Conservation (phyloP, 2,888 invertebrate genomes). For the Coecobrya sp. region DNA sequence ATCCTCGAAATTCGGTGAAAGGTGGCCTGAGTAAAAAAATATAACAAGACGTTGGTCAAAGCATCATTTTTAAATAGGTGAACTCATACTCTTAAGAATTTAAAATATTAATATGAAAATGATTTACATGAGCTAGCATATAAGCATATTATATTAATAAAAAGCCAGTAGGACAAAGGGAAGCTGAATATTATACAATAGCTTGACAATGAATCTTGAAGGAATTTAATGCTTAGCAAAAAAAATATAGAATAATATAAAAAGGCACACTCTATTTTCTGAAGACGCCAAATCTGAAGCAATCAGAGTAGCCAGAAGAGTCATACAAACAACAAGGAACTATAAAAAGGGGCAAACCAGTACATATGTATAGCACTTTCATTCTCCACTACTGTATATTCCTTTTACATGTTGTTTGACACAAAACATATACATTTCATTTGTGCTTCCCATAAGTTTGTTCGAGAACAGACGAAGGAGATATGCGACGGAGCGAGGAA, state of each 20-base stretch:
- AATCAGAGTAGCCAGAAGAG: neutral
- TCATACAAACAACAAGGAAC: neutral
- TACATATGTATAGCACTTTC: conserved; percentile 25
- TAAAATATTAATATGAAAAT: neutral
- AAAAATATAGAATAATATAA: neutral
- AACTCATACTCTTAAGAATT: neutral
- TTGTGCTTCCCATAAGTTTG: neutral
- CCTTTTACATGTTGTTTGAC: neutral
- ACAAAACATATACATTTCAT: neutral
- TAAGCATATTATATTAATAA: neutral
- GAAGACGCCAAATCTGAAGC: neutral
- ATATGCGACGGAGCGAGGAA: conserved; percentile 54
- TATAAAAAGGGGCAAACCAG: conserved; percentile 41
- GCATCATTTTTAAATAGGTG: neutral
- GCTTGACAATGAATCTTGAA: neutral
- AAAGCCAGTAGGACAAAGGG: neutral
- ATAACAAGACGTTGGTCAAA: neutral
- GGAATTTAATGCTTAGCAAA: neutral
- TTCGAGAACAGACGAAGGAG: neutral
- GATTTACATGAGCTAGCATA: neutral
- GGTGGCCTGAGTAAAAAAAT: conserved; percentile 79
- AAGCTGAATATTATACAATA: neutral
- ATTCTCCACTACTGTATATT: neutral
- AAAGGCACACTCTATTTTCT: neutral
- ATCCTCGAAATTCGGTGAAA: conserved; percentile 82